These are phyloP conservation scores for Shargacucullia verbasci DNA, from an alignment of 2,888 invertebrate species.

Conservation along the genomic window DNA sequence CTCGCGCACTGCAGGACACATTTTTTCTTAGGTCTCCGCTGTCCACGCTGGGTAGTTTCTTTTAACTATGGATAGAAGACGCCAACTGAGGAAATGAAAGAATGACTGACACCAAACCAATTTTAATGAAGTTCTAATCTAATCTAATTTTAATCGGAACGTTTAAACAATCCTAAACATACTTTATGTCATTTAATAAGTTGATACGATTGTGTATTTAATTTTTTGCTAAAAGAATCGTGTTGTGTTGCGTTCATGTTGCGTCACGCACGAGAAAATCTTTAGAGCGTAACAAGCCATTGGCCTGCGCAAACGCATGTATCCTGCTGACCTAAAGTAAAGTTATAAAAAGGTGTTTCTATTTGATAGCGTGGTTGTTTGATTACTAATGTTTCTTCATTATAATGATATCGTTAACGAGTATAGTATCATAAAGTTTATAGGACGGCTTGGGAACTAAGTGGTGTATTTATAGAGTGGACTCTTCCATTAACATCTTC, in stretches of 20 bases:
- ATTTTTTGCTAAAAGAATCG: slow-evolving; percentile 18
- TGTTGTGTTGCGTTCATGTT: slow-evolving; percentile 22
- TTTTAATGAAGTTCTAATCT: too few species aligned
- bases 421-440: too few species aligned
- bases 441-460: too few species aligned
- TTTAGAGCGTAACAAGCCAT: slow-evolving; percentile 24
- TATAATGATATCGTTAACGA: background rate
- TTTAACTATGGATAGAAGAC: too few species aligned
- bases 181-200: background rate
- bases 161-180: too few species aligned
- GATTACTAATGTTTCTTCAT: background rate
- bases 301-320: slow-evolving; percentile 44
- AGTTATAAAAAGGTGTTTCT: background rate
- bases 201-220: slow-evolving; percentile 7
- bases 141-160: too few species aligned
- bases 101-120: too few species aligned
- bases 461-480: background rate
- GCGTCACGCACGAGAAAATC: slow-evolving; percentile 28
- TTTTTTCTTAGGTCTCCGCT: too few species aligned
- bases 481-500: background rate
- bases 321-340: slow-evolving; percentile 30
- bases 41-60: too few species aligned
- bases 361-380: background rate
- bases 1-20: too few species aligned
- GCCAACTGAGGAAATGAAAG: too few species aligned